These are phyloP conservation scores for Prorops nasuta DNA, from an alignment of 1,140 invertebrate species.

Conservation along the genomic window DNA sequence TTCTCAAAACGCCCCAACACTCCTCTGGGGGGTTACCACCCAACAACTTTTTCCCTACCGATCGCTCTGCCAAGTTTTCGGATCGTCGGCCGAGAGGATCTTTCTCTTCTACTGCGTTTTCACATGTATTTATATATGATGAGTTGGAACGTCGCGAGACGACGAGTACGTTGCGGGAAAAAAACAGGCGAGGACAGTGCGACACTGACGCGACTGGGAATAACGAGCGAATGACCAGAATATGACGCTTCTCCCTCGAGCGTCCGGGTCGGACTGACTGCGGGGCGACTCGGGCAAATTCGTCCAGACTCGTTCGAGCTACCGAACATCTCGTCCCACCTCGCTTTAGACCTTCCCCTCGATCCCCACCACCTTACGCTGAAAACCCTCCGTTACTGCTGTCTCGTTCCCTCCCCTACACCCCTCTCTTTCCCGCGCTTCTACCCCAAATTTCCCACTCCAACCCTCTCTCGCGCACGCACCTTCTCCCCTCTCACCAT, in stretches of 20 bases:
- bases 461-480: neutral
- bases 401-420: slow-evolving; percentile 11
- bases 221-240: too few relatives aligned
- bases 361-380: slow-evolving; percentile 1
- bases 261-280: slow-evolving; percentile 51
- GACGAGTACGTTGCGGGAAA: slow-evolving; percentile 5
- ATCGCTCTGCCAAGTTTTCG: too few relatives aligned
- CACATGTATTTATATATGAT: too few relatives aligned
- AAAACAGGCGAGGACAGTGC: too few relatives aligned
- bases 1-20: too few relatives aligned
- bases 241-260: slow-evolving; percentile 45
- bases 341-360: slow-evolving; percentile 36
- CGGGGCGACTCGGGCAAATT: slow-evolving; percentile 22
- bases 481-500: slow-evolving; percentile 6
- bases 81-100: too few relatives aligned
- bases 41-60: too few relatives aligned
- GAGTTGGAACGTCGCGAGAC: neutral
- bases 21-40: too few relatives aligned
- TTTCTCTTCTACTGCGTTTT: too few relatives aligned
- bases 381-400: neutral
- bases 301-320: slow-evolving; percentile 31
- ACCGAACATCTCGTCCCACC: slow-evolving; percentile 36
- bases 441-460: neutral
- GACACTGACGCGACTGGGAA: too few relatives aligned
- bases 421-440: neutral